Conservation (phyloP, 2,797 vertebrate species). For the Poecilia gillii region DNA sequence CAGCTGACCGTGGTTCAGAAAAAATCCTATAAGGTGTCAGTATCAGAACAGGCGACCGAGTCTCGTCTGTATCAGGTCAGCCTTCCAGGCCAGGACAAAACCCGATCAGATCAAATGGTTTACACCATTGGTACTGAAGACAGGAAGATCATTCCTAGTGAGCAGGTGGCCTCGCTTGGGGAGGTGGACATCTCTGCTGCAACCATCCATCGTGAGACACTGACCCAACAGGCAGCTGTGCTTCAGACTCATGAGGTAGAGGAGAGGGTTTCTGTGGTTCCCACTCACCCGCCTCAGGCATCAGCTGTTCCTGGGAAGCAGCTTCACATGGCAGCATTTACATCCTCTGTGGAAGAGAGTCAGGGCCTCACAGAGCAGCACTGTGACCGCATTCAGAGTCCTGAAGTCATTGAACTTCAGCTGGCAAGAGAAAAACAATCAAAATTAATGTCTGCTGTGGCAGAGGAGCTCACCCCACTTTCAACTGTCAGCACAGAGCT, state of each 20-base stretch:
- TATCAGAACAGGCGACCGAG: conserved; percentile 82
- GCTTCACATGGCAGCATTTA: conserved; percentile 77
- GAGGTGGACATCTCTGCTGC: conserved; percentile 80
- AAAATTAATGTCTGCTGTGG: conserved; percentile 76
- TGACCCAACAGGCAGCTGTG: conserved; percentile 82
- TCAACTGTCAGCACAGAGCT: conserved; percentile 69
- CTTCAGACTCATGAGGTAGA: conserved; percentile 79
- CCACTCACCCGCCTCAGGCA: conserved; percentile 62
- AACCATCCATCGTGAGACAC: conserved; percentile 75
- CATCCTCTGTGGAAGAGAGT: conserved; percentile 80
- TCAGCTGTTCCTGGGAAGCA: conserved; percentile 75
- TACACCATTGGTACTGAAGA: conserved; percentile 87
- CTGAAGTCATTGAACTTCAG: conserved; percentile 73
- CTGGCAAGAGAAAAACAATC: conserved; percentile 68
- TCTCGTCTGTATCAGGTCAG: conserved; percentile 85
- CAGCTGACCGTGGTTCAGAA: conserved; percentile 68
- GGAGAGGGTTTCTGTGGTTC: conserved; percentile 73
- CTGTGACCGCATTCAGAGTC: conserved; percentile 80
- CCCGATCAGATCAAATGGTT: conserved; percentile 77
- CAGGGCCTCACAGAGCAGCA: conserved; percentile 83
- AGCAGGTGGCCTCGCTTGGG: conserved; percentile 76
- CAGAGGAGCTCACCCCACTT: conserved; percentile 80
- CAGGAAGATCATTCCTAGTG: conserved; percentile 79
- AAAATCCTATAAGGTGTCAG: conserved; percentile 81
- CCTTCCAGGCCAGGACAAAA: conserved; percentile 79